Evolutionary conservation across 2,888 invertebrate species (phyloP), one percentile per base, ranked within the genome.

Genomic region (Minunthozetes semirufus): DNA sequence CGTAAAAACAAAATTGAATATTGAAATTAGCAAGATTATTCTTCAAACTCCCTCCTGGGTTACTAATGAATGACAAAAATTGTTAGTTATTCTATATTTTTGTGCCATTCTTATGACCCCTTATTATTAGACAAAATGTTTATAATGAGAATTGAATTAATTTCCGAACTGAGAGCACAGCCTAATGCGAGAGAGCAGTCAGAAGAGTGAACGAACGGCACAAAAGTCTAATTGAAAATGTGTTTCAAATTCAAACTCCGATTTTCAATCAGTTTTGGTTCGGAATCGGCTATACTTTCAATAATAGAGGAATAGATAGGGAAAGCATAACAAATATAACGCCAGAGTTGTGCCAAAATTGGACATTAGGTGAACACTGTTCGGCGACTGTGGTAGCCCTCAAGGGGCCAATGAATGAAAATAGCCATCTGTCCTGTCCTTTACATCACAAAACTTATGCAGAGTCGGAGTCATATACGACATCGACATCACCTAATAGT

Each of bases 381-480:
- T 42, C 8, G 42, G 8, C 42, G 42, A 42, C 42, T 56, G 56
- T 25, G 56, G 56, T 56, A 56, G 56, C 22, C 56, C 56, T 56
- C 56, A 56, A 56, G 56, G 56, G 56, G 56, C 56, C 56, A 56
- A 56, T 56, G 56, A 56, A 56, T 56, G 56, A 56, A 25, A 56
- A 56, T 56, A 56, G 56, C 56, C 56, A 56, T 56, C 56, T 56
- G 56, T 56, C 56, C 53, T 22, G 56, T 22, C 56, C 19, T 25
- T 53, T 53, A 53, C n/a, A 53, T 53, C 48, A 17, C 53, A 48
- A n/a, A 6, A 53, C 22, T 56, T 56, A 22, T 56, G 19, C 50
- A 19, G 50, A 50, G 6, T 17, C 50, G 56, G 1, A 56, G 25
- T 42, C 42, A 42, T 42, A 42, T 42, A 11, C 22, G 56, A 56